Evolutionary conservation across 2,888 invertebrate genomes (phyloP), one percentile per base, ranked within the genome.

Genomic region (Chelonus formosanus): DNA sequence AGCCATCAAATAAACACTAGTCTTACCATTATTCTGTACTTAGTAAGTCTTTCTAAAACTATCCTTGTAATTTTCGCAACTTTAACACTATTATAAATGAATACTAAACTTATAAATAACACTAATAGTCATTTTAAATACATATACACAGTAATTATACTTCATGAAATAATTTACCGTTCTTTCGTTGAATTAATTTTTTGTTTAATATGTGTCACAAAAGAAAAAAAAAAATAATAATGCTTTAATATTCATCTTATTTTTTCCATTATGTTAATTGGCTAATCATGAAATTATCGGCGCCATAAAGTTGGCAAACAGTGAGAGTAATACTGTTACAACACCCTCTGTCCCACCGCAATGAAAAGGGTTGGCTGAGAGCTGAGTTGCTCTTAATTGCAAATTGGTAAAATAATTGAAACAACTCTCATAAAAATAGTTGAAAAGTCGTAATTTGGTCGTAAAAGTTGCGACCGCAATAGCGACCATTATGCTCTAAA

Each of bases 361-460:
- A 61, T 66, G 66, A 62, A 66, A 61, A 61, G 67, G 62, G 63
- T 63, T 44, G 58, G 20, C 71, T 70, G 70, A 71, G 72, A 54
- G 54, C 50, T 67, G 74, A 75, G 74, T 72, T 72, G 75, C 76
- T 81, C 81, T 82, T 84, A 83, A 84, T 83, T 82, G 81, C 84
- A 82, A 84, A 84, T 82, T 84, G 81, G 82, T 78, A 80, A 83
- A 84, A 84, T 84, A 84, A 84, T 84, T 84, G 83, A 84, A 84
- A 83, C 83, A 81, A 83, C 83, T 82, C 80, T 82, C 84, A 81
- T 84, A 84, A 84, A 84, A 83, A 84, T 83, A 84, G 84, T 84
- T 82, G 76, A 77, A 78, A 81, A 82, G 78, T 84, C 82, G 83
- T 83, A 82, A 82, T 80, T 80, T 78, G 77, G 75, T 77, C 80